phyloP scores from a whole-genome alignment of 2,888 invertebrate genomes.

The Drosophila neonasuta region DNA sequence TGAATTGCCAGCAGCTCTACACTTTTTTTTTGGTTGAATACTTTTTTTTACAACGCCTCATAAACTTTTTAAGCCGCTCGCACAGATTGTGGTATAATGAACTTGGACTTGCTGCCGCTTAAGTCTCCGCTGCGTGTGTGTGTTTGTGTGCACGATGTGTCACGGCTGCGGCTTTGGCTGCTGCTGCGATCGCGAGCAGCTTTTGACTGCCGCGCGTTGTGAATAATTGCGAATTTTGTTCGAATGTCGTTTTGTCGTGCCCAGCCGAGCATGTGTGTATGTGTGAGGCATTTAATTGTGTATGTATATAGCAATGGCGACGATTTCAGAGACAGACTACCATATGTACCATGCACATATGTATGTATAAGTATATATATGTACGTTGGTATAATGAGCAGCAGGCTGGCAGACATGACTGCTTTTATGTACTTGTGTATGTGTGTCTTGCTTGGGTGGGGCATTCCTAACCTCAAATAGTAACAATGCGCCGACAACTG shows the following conservation, averaged over 20 bases:
- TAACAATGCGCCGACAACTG: conserved; percentile 52
- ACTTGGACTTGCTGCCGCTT: conserved; percentile 62
- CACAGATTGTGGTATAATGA: conserved; percentile 65
- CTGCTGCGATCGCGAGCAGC: conserved; percentile 67
- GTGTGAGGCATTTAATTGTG: conserved; percentile 36
- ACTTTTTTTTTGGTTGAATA: conserved; percentile 31
- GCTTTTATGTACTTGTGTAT: conserved; percentile 35
- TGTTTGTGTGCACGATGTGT: conserved; percentile 49
- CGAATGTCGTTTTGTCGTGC: conserved; percentile 67
- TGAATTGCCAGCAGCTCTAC: conserved; percentile 52
- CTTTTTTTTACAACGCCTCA: conserved; percentile 66
- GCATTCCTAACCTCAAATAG: conserved; percentile 78
- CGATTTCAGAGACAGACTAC: conserved; percentile 36
- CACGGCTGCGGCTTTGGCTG: conserved; percentile 52
- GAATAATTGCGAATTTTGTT: conserved; percentile 77
- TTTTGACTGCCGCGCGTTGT: conserved; percentile 68
- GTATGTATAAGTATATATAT: conserved; percentile 17
- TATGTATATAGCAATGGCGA: conserved; percentile 50
- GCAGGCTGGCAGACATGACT: conserved; percentile 64
- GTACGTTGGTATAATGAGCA: conserved; percentile 47
- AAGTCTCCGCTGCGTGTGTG: conserved; percentile 21
- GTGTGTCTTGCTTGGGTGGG: conserved; percentile 74
- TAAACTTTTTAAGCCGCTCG: conserved; percentile 67
- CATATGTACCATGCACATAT: conserved; percentile 37
- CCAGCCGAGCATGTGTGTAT: conserved; percentile 49